Conservation (phyloP, 2,888 invertebrate species). For the Chrysolina oricalcia region DNA sequence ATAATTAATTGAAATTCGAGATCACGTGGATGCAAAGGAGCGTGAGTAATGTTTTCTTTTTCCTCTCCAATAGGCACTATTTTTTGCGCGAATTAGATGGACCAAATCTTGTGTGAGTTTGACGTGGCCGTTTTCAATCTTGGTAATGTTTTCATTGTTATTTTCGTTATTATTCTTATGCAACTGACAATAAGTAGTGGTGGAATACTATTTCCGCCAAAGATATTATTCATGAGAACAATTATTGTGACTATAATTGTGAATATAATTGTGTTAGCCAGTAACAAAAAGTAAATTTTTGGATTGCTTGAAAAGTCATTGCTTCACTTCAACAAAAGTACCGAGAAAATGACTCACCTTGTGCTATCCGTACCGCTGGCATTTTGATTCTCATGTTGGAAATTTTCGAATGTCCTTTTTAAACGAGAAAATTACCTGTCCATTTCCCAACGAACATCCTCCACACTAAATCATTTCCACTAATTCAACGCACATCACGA, state of each 20-base stretch:
- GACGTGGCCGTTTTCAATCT: neutral
- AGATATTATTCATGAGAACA: too few species aligned
- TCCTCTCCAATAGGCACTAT: too few species aligned
- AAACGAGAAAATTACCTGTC: slow-evolving; percentile 45
- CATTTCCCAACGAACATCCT: slow-evolving; percentile 45
- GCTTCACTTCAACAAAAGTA: neutral
- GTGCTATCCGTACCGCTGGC: slow-evolving; percentile 97
- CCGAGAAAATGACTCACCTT: slow-evolving; percentile 80
- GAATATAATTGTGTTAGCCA: too few species aligned
- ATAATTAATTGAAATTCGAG: slow-evolving; percentile 25
- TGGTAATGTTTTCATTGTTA: neutral
- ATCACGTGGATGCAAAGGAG: slow-evolving; percentile 20
- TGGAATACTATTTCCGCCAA: too few species aligned
- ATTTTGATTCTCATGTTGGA: slow-evolving; percentile 97
- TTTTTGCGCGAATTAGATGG: too few species aligned
- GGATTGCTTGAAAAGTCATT: neutral
- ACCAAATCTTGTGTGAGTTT: neutral
- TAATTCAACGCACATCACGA: slow-evolving; percentile 43
- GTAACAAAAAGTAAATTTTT: too few species aligned
- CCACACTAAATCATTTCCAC: slow-evolving; percentile 49
- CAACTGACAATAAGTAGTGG: too few species aligned
- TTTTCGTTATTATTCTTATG: neutral
- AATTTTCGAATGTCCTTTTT: slow-evolving; percentile 50
- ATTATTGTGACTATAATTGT: too few species aligned
- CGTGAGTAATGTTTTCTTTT: neutral